These are phyloP conservation scores for Volucella bombylans DNA, from an alignment of 2,888 invertebrate genomes.

Conservation along the genomic window DNA sequence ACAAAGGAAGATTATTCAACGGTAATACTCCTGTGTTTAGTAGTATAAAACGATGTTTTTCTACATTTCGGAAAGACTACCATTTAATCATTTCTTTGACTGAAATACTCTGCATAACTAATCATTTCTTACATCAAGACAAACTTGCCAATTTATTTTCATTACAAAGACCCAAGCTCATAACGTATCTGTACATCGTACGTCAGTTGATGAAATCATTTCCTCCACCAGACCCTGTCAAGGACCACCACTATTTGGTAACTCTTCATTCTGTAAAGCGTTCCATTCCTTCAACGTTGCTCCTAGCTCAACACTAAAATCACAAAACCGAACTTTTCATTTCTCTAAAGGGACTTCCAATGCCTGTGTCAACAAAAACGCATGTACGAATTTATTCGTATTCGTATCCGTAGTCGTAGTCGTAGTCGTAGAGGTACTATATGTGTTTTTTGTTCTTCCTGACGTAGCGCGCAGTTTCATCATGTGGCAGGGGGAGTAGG, in stretches of 20 bases:
- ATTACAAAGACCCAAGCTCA: conserved; percentile 56
- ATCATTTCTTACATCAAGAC: conserved; percentile 51
- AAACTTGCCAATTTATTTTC: conserved; percentile 70
- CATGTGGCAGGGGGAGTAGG: not conserved
- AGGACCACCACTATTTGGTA: conserved; percentile 31
- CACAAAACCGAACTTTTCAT: conserved; percentile 36
- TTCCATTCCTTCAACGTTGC: not conserved
- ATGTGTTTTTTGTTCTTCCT: not conserved
- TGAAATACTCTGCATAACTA: conserved; percentile 45
- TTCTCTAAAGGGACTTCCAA: conserved; percentile 29
- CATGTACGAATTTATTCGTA: conserved; percentile 6
- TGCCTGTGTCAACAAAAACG: conserved; percentile 45
- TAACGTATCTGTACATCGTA: conserved; percentile 1
- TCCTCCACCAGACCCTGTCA: not conserved
- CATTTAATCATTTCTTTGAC: conserved; percentile 45
- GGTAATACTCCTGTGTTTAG: too few relatives aligned
- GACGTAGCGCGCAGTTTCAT: not conserved
- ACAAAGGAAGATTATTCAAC: too few relatives aligned
- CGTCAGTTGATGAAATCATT: conserved; percentile 50
- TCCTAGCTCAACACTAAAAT: not conserved
- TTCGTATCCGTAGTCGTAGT: too few relatives aligned
- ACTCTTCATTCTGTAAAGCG: conserved; percentile 49
- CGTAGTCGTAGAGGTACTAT: too few relatives aligned
- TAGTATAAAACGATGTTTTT: too few relatives aligned
- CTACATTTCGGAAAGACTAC: not conserved